A percentile compares a stretch with the other conserved stretches of the same genome.
phyloP scores from a whole-genome alignment of 2,113 vertebrate species.

The Carassius auratus region DNA sequence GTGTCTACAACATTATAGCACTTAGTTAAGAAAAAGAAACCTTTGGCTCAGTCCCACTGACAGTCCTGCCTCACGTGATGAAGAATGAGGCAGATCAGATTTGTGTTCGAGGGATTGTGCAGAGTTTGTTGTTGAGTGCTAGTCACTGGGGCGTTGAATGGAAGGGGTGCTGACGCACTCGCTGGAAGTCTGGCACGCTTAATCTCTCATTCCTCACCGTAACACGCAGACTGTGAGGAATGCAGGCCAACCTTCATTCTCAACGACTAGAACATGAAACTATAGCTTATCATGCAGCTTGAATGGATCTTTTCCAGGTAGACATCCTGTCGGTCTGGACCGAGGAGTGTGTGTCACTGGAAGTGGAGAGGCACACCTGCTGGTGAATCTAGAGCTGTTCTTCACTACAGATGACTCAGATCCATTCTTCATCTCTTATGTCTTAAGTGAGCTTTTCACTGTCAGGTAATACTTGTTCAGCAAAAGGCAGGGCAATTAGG shows the following conservation, averaged over 20 bases:
- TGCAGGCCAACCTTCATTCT: constrained; percentile 48
- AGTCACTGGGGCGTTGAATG: constrained; percentile 3
- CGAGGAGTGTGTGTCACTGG: constrained; percentile 23
- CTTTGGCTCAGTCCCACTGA: background rate
- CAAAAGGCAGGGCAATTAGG: no score
- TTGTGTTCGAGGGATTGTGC: background rate
- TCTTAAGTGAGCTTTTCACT: no score
- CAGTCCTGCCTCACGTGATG: background rate
- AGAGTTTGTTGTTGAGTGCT: background rate
- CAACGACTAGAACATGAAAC: constrained; percentile 30
- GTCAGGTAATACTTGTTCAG: background rate
- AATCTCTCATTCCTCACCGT: constrained; percentile 54
- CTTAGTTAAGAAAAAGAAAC: background rate
- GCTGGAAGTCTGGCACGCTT: constrained; percentile 43
- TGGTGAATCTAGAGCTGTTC: background rate
- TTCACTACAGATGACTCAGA: background rate
- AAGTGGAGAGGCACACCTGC: background rate
- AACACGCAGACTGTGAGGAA: constrained; percentile 51
- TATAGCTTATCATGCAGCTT: constrained; percentile 48
- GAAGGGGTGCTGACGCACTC: constrained; percentile 53
- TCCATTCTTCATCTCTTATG: no score
- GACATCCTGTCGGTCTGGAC: constrained; percentile 52
- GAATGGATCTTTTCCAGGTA: constrained; percentile 30
- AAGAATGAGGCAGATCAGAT: background rate
- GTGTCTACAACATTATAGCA: background rate